phyloP scores from a whole-genome alignment of 2,888 invertebrate species.

The Bembecia ichneumoniformis region DNA sequence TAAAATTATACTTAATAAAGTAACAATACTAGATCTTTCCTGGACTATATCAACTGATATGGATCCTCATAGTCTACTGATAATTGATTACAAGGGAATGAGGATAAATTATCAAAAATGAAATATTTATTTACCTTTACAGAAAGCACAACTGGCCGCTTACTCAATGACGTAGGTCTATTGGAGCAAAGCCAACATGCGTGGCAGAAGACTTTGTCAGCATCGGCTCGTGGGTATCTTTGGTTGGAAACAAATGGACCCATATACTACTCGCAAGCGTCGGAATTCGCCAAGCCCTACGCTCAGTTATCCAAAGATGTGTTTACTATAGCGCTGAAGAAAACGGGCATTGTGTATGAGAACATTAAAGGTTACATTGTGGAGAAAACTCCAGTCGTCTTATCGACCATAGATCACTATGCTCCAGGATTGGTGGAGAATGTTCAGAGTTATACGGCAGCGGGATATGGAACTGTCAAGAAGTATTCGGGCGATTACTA shows the following conservation, averaged over 20 bases:
- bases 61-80: no score
- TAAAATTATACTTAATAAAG: no score
- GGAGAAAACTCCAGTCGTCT: slow-evolving; percentile 61
- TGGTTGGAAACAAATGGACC: slow-evolving; percentile 80
- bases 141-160: slow-evolving; percentile 77
- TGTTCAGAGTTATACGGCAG: slow-evolving; percentile 63
- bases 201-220: slow-evolving; percentile 73
- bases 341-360: slow-evolving; percentile 54
- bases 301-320: slow-evolving; percentile 73
- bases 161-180: slow-evolving; percentile 76
- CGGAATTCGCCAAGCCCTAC: slow-evolving; percentile 74
- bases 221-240: slow-evolving; percentile 75
- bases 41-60: no score
- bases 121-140: slow-evolving; percentile 12
- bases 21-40: no score
- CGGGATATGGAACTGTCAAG: slow-evolving; percentile 54
- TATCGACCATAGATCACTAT: slow-evolving; percentile 75
- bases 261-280: slow-evolving; percentile 72
- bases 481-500: slow-evolving; percentile 66
- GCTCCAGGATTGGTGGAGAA: slow-evolving; percentile 79
- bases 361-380: slow-evolving; percentile 63
- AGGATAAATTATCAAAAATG: no score
- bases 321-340: slow-evolving; percentile 67
- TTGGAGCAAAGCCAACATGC: slow-evolving; percentile 75
- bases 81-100: no score